Evolutionary conservation across 2,888 invertebrate genomes (phyloP).

Genomic region (Molanna angustata): DNA sequence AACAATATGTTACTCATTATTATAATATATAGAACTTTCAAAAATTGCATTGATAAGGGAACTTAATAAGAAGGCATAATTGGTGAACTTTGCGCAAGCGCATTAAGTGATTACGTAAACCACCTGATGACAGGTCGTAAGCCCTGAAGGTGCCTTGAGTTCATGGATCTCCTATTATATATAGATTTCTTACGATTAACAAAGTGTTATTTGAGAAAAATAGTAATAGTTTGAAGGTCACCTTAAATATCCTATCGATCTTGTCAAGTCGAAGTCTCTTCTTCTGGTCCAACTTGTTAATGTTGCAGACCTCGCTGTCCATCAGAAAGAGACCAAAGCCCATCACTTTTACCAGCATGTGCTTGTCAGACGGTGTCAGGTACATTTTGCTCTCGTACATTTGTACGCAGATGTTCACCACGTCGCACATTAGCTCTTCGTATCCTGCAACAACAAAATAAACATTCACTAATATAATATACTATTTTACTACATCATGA

Average conservation of each 20-base stretch:
- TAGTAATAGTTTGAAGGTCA: constrained; percentile 37
- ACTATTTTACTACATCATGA: no score
- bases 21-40: no score
- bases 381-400: constrained; percentile 99
- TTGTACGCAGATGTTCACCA: constrained; percentile 94
- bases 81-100: neutral
- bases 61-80: neutral
- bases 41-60: neutral
- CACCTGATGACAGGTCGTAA: no score
- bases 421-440: constrained; percentile 95
- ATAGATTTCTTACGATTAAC: no score
- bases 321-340: constrained; percentile 95
- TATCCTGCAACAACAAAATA: no score
- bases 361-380: constrained; percentile 93
- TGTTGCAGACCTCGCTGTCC: constrained; percentile 91
- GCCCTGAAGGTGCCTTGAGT: no score
- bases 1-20: no score
- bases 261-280: constrained; percentile 91
- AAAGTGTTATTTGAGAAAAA: neutral
- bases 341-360: constrained; percentile 98
- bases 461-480: no score
- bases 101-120: no score
- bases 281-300: constrained; percentile 94
- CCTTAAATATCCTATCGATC: constrained; percentile 96
- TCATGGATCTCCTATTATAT: no score